Base-by-base conservation (phyloP, 2,797 vertebrate species). In the Lagodon rhomboides region DNA sequence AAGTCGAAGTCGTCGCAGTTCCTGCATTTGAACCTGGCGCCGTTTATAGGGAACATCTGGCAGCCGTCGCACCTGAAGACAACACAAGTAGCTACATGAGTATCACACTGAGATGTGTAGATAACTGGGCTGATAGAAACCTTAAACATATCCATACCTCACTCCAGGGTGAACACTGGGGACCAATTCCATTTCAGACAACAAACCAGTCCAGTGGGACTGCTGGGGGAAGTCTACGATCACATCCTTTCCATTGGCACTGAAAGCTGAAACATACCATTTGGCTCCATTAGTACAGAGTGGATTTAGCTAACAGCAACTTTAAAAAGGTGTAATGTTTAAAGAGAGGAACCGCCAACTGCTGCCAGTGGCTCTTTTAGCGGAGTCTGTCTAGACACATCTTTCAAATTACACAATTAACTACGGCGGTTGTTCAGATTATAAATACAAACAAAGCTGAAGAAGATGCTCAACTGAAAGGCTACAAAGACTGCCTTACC, bases 31-130 rank as follows among this genome's bases (percentile, higher is more conserved):
- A 98, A 99, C 82, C 98, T 94, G 71, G 98, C 95, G 2, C 98
- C 98, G 15, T 98, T 98, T 89, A 99, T 99, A n/a, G 98, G 98
- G 91, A 99, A 99, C 97, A 99, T 99, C 89, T 99, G 98, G 88
- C 98, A 99, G 80, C 98, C 98, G 18, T 99, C 98, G 91, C 98
- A 99, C 83, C 98, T 99, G 86, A 54, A 60, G 25, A 75, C 9
- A 22, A 56, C 5, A 73, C 12, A 47, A 7, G 5, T 0, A 53
- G 7, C 9, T 41, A 55, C 13, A 9, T 74, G 8, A 69, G 44
- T 13, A 43, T 46, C 43, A 56, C 25, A 3, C 6, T 56, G 44
- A 20, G 4, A 61, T 20, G 15, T 2, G 23, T 1, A 18, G 13
- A 16, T 43, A 34, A 38, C 1, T 47, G 13, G 8, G 12, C 13